Conservation (phyloP, 2,113 vertebrate genomes). For the Casuarius casuarius region DNA sequence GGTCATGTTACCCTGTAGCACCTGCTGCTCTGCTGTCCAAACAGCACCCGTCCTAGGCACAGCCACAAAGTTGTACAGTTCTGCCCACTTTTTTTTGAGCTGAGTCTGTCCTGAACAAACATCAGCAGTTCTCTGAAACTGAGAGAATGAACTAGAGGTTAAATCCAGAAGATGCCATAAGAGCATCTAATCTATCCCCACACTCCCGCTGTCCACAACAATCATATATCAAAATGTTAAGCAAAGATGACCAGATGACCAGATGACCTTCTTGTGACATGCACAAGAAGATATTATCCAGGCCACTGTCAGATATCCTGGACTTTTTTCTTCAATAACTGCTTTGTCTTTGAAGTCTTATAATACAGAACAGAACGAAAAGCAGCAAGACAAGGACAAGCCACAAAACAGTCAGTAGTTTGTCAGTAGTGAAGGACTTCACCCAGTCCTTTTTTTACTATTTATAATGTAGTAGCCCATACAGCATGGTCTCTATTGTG, state of each 20-base stretch:
- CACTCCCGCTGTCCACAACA: background rate
- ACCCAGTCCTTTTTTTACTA: background rate
- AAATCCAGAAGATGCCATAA: background rate
- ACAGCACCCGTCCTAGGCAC: background rate
- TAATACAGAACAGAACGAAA: no score
- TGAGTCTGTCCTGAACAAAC: background rate
- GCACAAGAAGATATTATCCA: background rate
- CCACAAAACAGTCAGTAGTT: background rate
- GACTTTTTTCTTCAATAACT: background rate
- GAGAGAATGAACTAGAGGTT: background rate
- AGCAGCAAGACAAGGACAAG: background rate
- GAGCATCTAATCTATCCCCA: background rate
- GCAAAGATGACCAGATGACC: background rate
- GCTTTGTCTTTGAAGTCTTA: background rate
- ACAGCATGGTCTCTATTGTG: background rate
- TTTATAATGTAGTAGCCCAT: background rate
- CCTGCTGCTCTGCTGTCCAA: background rate
- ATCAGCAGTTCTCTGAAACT: background rate
- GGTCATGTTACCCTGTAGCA: no score
- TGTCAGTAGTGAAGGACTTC: background rate
- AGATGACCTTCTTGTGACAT: no score
- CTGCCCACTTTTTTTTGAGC: rapidly evolving
- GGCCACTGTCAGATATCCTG: background rate
- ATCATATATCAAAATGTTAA: background rate
- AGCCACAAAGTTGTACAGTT: background rate